phyloP scores from a whole-genome alignment of 1,140 invertebrate species.

The Myzus persicae region DNA sequence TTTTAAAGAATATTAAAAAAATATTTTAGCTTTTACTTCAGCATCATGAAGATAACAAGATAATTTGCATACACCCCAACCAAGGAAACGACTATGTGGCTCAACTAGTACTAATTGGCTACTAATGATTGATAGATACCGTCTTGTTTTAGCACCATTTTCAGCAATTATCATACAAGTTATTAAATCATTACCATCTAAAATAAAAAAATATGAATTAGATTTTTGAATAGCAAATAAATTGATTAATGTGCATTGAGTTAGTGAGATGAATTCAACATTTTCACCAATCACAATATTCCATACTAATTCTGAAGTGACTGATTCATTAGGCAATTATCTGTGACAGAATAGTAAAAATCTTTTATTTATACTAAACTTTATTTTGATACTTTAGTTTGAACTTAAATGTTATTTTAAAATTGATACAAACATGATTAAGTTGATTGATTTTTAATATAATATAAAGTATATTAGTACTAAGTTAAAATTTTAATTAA shows the following conservation, averaged over 20 bases:
- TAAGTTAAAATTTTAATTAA: neutral
- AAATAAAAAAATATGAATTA: neutral
- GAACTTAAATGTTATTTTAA: neutral
- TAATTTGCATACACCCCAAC: conserved; percentile 96
- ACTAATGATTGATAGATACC: conserved; percentile 95
- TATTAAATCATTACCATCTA: conserved; percentile 87
- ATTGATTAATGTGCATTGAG: neutral
- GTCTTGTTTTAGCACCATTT: conserved; percentile 86
- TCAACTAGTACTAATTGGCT: conserved; percentile 94
- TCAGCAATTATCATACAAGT: conserved; percentile 91
- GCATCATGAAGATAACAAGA: conserved; percentile 87
- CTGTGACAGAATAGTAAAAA: neutral
- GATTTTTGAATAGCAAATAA: neutral
- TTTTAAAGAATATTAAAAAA: conserved; percentile 38
- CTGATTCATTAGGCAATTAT: neutral
- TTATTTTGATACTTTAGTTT: neutral
- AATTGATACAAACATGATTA: neutral
- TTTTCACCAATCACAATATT: neutral
- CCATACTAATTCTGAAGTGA: neutral
- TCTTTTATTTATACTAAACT: neutral
- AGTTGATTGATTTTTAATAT: neutral
- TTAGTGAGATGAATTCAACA: neutral
- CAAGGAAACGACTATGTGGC: conserved; percentile 88
- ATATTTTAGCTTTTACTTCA: conserved; percentile 68
- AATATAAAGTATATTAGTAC: neutral